Evolutionary conservation across 1,140 invertebrate genomes (phyloP).

Genomic region (Eriocheir sinensis): DNA sequence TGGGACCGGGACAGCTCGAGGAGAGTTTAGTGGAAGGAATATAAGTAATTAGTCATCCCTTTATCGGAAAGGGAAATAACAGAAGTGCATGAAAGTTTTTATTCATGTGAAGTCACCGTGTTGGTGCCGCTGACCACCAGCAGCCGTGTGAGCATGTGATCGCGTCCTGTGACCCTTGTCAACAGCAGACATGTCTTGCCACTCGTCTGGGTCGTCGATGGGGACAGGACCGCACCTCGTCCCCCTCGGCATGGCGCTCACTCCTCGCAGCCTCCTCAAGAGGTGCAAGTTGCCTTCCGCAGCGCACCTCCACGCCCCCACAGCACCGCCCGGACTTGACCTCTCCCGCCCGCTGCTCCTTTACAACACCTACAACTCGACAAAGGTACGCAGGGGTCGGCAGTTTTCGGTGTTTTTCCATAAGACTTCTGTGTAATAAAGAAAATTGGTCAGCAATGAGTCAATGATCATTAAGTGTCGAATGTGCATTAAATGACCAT

Average conservation of each 20-base stretch:
- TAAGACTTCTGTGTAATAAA: too few relatives aligned
- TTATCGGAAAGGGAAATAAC: too few relatives aligned
- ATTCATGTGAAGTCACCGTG: not conserved
- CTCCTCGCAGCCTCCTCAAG: slow-evolving; percentile 64
- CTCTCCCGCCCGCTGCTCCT: slow-evolving; percentile 80
- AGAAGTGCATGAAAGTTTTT: too few relatives aligned
- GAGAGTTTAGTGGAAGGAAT: not conserved
- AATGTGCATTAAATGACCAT: too few relatives aligned
- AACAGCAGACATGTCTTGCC: slow-evolving; percentile 36
- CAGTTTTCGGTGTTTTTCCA: too few relatives aligned
- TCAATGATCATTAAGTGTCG: too few relatives aligned
- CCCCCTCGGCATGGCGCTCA: slow-evolving; percentile 58
- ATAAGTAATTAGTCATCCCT: not conserved
- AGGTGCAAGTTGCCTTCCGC: slow-evolving; percentile 69
- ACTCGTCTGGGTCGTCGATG: slow-evolving; percentile 58
- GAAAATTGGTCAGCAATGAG: too few relatives aligned
- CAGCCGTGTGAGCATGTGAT: not conserved
- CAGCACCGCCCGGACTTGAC: slow-evolving; percentile 78
- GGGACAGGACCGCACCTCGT: slow-evolving; percentile 36
- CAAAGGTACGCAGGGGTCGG: slow-evolving; percentile 72
- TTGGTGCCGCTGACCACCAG: not conserved
- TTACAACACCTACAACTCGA: slow-evolving; percentile 80
- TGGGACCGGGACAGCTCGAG: not conserved
- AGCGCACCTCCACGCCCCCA: slow-evolving; percentile 75
- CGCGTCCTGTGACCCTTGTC: not conserved